phyloP scores from a whole-genome alignment of 2,797 vertebrate species.

The Hippocampus kuda region DNA sequence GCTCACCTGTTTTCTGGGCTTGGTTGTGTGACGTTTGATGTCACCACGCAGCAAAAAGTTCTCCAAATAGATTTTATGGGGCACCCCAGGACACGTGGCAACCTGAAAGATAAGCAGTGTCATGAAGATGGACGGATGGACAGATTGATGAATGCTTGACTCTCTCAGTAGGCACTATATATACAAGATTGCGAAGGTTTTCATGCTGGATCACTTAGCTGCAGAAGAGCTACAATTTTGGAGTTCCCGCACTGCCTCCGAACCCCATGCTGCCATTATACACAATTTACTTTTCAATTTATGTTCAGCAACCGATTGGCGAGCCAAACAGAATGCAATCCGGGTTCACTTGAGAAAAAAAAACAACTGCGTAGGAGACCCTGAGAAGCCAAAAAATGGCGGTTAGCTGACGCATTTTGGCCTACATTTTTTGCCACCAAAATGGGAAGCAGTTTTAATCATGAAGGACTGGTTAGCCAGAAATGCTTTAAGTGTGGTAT shows the following conservation, averaged over 20 bases:
- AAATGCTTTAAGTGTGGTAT: constrained; percentile 3
- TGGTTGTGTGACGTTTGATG: too few species aligned
- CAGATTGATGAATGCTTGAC: not conserved
- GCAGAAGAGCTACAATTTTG: not conserved
- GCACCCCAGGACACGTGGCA: not conserved
- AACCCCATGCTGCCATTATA: not conserved
- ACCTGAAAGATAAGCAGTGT: not conserved
- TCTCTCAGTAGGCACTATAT: not conserved
- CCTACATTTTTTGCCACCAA: constrained; percentile 3
- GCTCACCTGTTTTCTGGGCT: too few species aligned
- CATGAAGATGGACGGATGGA: not conserved
- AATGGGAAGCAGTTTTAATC: not conserved
- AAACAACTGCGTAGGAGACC: not conserved
- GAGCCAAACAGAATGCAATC: not conserved
- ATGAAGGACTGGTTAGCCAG: not conserved
- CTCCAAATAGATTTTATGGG: too few species aligned
- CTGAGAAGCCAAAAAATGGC: not conserved
- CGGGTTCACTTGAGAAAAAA: not conserved
- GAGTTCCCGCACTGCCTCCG: not conserved
- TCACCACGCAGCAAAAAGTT: too few species aligned
- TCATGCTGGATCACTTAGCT: not conserved
- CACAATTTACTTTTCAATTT: not conserved
- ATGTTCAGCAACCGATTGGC: not conserved
- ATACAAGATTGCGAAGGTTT: not conserved
- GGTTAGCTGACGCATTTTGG: not conserved